Evolutionary conservation across 1,140 invertebrate species (phyloP), one percentile per base, ranked within the genome.

Genomic region (Tetramorium parvispinum): DNA sequence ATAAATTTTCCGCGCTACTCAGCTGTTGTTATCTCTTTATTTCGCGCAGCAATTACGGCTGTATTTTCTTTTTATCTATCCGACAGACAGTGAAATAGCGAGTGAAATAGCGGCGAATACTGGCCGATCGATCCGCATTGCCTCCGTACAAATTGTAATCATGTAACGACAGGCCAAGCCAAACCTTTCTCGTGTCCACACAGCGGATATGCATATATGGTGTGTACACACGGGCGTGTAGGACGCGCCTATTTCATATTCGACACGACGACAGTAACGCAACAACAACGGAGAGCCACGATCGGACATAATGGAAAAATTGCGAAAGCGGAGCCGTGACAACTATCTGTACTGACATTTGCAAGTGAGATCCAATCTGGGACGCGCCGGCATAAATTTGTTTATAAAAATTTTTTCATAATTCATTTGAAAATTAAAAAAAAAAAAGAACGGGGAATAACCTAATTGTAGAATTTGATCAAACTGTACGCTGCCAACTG

Each of bases 241-340:
- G 86, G 85, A 87, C 87, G 86, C 86, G 63, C 85, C 78, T 85
- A 68, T 81, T 82, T 88, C 78, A 75, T 88, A 88, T 88, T 88
- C 87, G 81, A 75, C 70, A 65, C 49, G 87, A 61, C 66, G 57
- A 27, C 49, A 24, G 78, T 57, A n/a, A 70, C 43, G 46, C 59
- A 53, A 87, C 63, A 59, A 88, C 83, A 88, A 85, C 86, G 86
- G 78, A 46, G 76, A 37, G 76, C 49, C 5, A 18, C 13, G 32
- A 24, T 68, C 32, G 49, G 32, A 53, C 46, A 68, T 70, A 53
- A 70, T 55, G 63, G 49, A 51, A 70, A 81, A 40, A 68, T 81
- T 70, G 49, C 43, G 63, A 70, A 70, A 78, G 40, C 75, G 7
- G 43, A 27, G 57, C 2, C 46, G 40, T 24, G 21, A 68, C 37